Base-by-base conservation (phyloP, 2,113 vertebrate species). In the Planiliza haematocheilus region DNA sequence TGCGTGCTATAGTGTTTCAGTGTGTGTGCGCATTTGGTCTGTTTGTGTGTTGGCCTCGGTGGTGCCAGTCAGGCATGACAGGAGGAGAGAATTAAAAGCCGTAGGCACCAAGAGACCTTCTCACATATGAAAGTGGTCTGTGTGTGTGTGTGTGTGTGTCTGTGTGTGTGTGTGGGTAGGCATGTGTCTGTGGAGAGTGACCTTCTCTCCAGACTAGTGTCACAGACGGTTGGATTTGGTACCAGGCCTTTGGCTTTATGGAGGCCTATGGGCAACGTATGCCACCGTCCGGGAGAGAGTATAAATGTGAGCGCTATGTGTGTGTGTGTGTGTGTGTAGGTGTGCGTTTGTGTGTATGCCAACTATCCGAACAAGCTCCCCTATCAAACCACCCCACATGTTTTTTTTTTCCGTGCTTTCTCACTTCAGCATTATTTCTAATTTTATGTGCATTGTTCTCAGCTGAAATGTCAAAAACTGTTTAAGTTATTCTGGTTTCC, bases 21-120 rank as follows among this genome's bases (percentile, higher is more conserved):
- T 4, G 48, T 63, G 1, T 58, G 39, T 74, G 73, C 52, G 43
- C 38, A 63, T 76, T 5, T 30, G 24, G 46, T 42, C n/a, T 67
- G 83, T 65, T 30, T 69, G 75, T 74, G 82, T 24, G 58, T 52
- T 74, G 55, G 76, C 85, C 75, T 87, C 45, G 7, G 49, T 48
- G 81, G 69, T 88, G 85, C 73, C 86, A 83, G 80, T 88, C 83
- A 83, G 85, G 65, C 89, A 81, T 85, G 88, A 90, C 89, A 81
- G 74, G 52, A 82, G 67, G 49, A 78, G 86, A 83, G 82, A 90
- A 91, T 86, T 86, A 86, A 88, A 88, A 89, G 71, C 91, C 50
- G 39, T 60, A 57, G 80, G 89, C 83, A 3, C 42, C 30, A 8
- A 70, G 51, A 83, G 86, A 86, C 89, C 85, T 90, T 90, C 89